A percentile compares a stretch with the other conserved stretches of the same genome.
phyloP scores from a whole-genome alignment of 1,140 invertebrate species.

The Zophobas atratus region DNA sequence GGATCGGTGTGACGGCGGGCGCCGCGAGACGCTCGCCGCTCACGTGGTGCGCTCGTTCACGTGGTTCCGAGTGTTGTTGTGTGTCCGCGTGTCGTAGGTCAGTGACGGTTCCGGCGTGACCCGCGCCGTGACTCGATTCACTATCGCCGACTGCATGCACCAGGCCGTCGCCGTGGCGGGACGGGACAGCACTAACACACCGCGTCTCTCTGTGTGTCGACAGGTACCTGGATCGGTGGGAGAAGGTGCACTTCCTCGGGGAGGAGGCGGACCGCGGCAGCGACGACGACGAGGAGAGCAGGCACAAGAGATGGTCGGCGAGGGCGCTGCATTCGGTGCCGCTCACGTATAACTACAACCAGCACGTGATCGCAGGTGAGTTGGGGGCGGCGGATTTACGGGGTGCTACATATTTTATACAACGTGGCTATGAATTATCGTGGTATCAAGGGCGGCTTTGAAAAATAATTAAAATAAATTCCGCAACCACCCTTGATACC shows the following conservation, averaged over 20 bases:
- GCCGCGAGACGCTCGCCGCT: slow-evolving; percentile 52
- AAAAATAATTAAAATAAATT: too few relatives aligned
- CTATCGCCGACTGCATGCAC: too few relatives aligned
- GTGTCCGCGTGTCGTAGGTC: slow-evolving; percentile 51
- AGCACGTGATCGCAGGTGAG: slow-evolving; percentile 85
- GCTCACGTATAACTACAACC: slow-evolving; percentile 85
- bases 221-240: slow-evolving; percentile 88
- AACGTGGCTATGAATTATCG: too few relatives aligned
- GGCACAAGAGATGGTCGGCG: slow-evolving; percentile 79
- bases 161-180: slow-evolving; percentile 11
- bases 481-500: too few relatives aligned
- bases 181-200: neutral
- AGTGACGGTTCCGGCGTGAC: slow-evolving; percentile 51
- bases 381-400: neutral
- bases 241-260: slow-evolving; percentile 88
- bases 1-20: slow-evolving; percentile 34
- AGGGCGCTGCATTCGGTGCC: slow-evolving; percentile 82
- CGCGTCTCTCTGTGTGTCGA: slow-evolving; percentile 51
- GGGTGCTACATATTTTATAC: too few relatives aligned
- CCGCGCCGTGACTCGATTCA: neutral
- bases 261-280: slow-evolving; percentile 84
- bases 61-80: slow-evolving; percentile 45
- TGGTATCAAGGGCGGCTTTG: too few relatives aligned
- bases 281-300: slow-evolving; percentile 83
- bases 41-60: slow-evolving; percentile 58